Evolutionary conservation across 2,888 invertebrate genomes (phyloP).

Genomic region (Margaritifera margaritifera): DNA sequence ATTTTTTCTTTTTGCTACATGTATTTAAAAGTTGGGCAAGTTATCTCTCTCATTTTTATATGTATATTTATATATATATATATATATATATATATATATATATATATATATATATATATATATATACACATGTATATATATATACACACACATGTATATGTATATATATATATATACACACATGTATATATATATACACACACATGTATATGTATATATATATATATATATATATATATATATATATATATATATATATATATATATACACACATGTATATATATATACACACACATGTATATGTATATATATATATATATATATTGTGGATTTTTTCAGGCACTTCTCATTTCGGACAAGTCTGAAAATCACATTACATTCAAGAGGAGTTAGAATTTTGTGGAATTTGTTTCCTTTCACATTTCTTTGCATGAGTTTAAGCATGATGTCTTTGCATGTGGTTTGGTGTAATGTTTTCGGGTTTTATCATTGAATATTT

Average conservation of each 20-base stretch:
- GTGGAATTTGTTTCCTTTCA: too few species aligned
- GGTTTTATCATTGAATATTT: too few species aligned
- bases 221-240: slow-evolving; percentile 5
- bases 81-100: slow-evolving; percentile 9
- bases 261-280: slow-evolving; percentile 9
- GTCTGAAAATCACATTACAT: too few species aligned
- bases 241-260: slow-evolving; percentile 10
- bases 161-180: slow-evolving; percentile 12
- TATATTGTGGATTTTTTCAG: not conserved
- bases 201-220: slow-evolving; percentile 3
- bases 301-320: not conserved
- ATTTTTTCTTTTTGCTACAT: too few species aligned
- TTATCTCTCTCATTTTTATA: too few species aligned
- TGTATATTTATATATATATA: slow-evolving; percentile 1
- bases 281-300: slow-evolving; percentile 2
- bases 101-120: slow-evolving; percentile 13
- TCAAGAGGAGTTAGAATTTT: too few species aligned
- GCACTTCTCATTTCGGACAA: too few species aligned
- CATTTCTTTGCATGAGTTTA: too few species aligned
- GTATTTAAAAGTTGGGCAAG: too few species aligned
- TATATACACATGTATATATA: slow-evolving; percentile 11
- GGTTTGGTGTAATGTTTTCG: too few species aligned
- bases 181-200: slow-evolving; percentile 9
- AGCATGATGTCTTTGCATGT: too few species aligned
- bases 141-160: slow-evolving; percentile 7